These are phyloP conservation scores for Zenarchopterus dispar DNA, from an alignment of 2,797 vertebrate species.

Conservation along the genomic window DNA sequence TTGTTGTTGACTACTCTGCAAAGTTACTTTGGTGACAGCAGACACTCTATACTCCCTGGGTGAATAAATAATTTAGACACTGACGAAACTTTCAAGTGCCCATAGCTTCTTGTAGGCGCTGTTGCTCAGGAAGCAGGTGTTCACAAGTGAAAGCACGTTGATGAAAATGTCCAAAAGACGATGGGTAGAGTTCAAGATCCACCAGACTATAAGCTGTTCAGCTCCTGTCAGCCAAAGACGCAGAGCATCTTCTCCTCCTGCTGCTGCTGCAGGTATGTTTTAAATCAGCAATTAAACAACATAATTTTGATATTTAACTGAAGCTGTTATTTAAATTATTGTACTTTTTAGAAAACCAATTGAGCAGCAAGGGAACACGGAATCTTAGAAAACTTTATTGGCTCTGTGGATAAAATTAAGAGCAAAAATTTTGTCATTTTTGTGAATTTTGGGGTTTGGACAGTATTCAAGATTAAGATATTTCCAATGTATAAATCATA, in stretches of 20 bases:
- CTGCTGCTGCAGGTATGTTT: slow-evolving; percentile 74
- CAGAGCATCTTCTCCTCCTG: slow-evolving; percentile 68
- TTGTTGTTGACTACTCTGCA: slow-evolving; percentile 34
- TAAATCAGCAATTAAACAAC: background rate
- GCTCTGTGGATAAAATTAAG: background rate
- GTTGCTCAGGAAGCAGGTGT: slow-evolving; percentile 28
- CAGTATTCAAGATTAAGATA: too few species aligned
- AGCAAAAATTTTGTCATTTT: background rate
- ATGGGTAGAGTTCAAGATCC: slow-evolving; percentile 88
- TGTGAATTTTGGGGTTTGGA: background rate
- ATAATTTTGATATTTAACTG: background rate
- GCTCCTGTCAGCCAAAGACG: slow-evolving; percentile 80
- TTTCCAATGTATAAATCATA: too few species aligned
- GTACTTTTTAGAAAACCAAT: too few species aligned
- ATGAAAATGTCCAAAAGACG: slow-evolving; percentile 87
- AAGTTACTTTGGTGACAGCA: slow-evolving; percentile 83
- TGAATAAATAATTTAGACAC: slow-evolving; percentile 89
- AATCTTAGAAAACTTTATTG: background rate
- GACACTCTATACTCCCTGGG: slow-evolving; percentile 77
- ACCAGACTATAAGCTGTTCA: slow-evolving; percentile 87
- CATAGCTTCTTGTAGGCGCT: slow-evolving; percentile 50
- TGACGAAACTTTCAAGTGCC: slow-evolving; percentile 74
- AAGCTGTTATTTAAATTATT: background rate
- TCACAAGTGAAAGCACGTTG: slow-evolving; percentile 49
- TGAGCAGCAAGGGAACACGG: too few species aligned